Base-by-base conservation (phyloP, 2,888 invertebrate genomes). In the Polia nebulosa region DNA sequence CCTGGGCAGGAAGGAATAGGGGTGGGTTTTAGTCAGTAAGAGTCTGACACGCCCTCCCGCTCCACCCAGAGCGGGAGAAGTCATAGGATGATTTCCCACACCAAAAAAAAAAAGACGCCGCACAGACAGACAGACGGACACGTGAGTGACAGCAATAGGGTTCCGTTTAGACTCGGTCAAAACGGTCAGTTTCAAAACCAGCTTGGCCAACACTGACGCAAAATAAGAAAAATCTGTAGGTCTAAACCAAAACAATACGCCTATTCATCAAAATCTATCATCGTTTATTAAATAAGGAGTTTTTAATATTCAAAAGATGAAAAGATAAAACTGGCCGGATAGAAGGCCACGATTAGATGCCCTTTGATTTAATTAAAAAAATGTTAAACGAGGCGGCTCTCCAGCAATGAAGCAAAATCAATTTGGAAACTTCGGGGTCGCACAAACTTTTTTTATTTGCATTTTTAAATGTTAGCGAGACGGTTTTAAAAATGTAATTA, bases 341-440 rank as follows among this genome's bases (percentile, higher is more conserved):
- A 79, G 77, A 79, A 81, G 69, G 71, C 78, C 78, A 65, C 90
- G 90, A 92, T 90, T 92, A 91, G 90, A 82, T 82, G 82, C 69
- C 82, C 87, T 86, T 88, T 90, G 87, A 90, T 93, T 94, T 92
- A 94, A 94, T 94, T 94, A 92, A 92, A 93, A 93, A 92, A 88
- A 93, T 91, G 92, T 93, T 92, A 90, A 92, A 90, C 90, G 92
- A 92, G 89, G 89, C 90, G 82, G 82, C 88, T 81, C 86, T 78
- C 77, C 81, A 86, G 87, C 85, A 85, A 87, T 87, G 88, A 85
- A 84, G 86, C 87, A 85, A 88, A 92, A 92, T 92, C 92, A 91
- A 92, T 92, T 92, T 92, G 85, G 88, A 91, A 93, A 90, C 89
- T 93, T 84, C 85, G 85, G 83, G 82, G 77, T 69, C 81, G 81